Percentiles rank a stretch among this genome's conserved stretches.
Conservation (phyloP, 2,888 invertebrate genomes). For the Prionchulus punctatus region DNA sequence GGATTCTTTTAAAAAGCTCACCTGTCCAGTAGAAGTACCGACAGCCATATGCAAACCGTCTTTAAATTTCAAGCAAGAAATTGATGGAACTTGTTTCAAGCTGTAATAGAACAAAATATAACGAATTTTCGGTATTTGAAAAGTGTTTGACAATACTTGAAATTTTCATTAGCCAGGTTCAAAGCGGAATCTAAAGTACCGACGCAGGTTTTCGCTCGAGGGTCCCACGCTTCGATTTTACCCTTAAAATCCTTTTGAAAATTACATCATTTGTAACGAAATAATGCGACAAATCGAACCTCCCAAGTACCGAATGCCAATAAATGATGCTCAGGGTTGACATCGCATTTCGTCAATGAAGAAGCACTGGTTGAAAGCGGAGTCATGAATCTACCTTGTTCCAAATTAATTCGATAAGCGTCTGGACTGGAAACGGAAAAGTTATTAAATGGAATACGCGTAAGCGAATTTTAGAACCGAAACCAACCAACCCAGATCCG, state of each 20-base stretch:
- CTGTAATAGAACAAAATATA: background rate
- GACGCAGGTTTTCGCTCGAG: constrained; percentile 56
- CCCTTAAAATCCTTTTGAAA: too few species aligned
- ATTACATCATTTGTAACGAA: too few species aligned
- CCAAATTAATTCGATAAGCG: constrained; percentile 81
- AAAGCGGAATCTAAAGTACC: constrained; percentile 36
- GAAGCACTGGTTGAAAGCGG: constrained; percentile 54
- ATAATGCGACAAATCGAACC: constrained; percentile 21
- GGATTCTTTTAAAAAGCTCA: constrained; percentile 32
- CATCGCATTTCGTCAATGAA: constrained; percentile 56
- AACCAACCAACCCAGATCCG: constrained; percentile 53
- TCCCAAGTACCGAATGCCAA: constrained; percentile 69
- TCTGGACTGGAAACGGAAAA: constrained; percentile 47
- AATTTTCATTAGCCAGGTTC: background rate
- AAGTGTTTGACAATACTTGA: constrained; percentile 1
- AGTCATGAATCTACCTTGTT: constrained; percentile 79
- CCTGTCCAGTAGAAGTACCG: constrained; percentile 82
- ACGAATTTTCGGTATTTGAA: constrained; percentile 2
- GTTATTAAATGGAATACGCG: background rate
- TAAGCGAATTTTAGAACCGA: background rate
- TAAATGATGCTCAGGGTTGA: constrained; percentile 74
- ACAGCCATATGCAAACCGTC: constrained; percentile 51
- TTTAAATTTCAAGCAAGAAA: constrained; percentile 36
- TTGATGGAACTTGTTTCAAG: background rate
- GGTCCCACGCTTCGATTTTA: constrained; percentile 90